Conservation (phyloP, 1,140 invertebrate species). For the Orussus abietinus region DNA sequence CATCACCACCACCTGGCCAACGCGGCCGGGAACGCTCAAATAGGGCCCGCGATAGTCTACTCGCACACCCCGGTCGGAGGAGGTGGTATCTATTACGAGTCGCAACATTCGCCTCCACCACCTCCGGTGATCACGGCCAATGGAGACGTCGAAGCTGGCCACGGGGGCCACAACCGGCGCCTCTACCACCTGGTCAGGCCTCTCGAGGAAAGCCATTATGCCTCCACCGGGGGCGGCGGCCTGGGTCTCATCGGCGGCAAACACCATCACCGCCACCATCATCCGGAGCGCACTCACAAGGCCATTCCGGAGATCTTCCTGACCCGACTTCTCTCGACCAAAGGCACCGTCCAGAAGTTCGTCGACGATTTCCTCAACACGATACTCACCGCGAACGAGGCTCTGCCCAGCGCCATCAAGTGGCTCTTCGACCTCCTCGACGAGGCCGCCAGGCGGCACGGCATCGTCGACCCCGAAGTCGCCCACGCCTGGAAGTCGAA, state of each 20-base stretch:
- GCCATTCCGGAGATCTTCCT: constrained; percentile 95
- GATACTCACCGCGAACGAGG: constrained; percentile 83
- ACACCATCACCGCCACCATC: constrained; percentile 55
- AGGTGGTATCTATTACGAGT: constrained; percentile 66
- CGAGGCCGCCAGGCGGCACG: constrained; percentile 79
- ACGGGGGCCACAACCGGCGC: constrained; percentile 62
- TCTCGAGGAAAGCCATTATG: constrained; percentile 68
- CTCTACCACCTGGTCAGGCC: constrained; percentile 84
- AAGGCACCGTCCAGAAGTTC: constrained; percentile 95
- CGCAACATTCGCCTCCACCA: constrained; percentile 54
- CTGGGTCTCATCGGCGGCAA: constrained; percentile 43
- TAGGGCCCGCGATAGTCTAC: constrained; percentile 48
- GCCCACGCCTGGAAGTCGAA: constrained; percentile 97
- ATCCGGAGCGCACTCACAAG: constrained; percentile 77
- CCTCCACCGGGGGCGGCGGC: too few species aligned
- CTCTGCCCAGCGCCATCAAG: constrained; percentile 88
- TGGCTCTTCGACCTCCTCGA: constrained; percentile 95
- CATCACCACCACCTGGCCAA: too few species aligned
- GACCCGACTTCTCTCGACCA: constrained; percentile 86
- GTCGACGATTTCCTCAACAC: constrained; percentile 92
- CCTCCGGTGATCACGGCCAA: constrained; percentile 71
- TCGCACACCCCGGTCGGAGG: constrained; percentile 40
- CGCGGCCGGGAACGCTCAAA: too few species aligned
- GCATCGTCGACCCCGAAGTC: constrained; percentile 83
- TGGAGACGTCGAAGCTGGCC: constrained; percentile 67